Evolutionary conservation across 37 sponge, comb jelly and placozoan species (phyloP).

Genomic region (Tethya wilhelma): DNA sequence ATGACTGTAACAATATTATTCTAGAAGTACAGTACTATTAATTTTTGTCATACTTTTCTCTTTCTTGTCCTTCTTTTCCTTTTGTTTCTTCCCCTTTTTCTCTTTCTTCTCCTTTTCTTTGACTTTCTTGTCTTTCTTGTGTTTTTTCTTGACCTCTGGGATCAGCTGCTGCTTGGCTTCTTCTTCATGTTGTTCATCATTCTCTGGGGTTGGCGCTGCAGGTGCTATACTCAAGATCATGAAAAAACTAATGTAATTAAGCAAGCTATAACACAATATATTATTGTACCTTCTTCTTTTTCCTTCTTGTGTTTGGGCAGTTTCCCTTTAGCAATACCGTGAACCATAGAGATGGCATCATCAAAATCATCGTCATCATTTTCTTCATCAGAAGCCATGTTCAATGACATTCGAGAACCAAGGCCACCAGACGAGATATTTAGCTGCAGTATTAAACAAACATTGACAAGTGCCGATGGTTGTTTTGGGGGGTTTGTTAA

Average conservation of each 20-base stretch:
- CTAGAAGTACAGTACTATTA: not conserved
- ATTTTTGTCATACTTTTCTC: not conserved
- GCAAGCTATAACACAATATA: not conserved
- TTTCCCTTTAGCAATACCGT: constrained; percentile 6
- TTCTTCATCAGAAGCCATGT: constrained; percentile 33
- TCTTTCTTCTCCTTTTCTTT: constrained; percentile 2
- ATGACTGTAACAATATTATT: not conserved
- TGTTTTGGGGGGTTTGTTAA: not conserved
- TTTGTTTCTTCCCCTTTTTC: constrained; percentile 6
- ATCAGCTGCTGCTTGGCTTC: not conserved
- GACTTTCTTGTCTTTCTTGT: constrained; percentile 1
- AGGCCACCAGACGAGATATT: constrained; percentile 32
- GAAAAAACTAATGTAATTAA: not conserved
- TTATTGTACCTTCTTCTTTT: not conserved
- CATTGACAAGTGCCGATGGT: not conserved
- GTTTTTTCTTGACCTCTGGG: not conserved
- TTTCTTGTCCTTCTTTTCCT: not conserved
- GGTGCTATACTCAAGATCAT: not conserved
- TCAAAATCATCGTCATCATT: constrained; percentile 50
- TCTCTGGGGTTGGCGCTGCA: not conserved
- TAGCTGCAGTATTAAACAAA: constrained; percentile 13
- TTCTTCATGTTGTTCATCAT: not conserved
- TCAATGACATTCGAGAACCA: constrained; percentile 28
- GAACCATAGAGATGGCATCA: constrained; percentile 53
- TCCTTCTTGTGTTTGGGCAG: not conserved